Conservation (phyloP, 2,797 vertebrate species). For the Crocodylus rhombifer region DNA sequence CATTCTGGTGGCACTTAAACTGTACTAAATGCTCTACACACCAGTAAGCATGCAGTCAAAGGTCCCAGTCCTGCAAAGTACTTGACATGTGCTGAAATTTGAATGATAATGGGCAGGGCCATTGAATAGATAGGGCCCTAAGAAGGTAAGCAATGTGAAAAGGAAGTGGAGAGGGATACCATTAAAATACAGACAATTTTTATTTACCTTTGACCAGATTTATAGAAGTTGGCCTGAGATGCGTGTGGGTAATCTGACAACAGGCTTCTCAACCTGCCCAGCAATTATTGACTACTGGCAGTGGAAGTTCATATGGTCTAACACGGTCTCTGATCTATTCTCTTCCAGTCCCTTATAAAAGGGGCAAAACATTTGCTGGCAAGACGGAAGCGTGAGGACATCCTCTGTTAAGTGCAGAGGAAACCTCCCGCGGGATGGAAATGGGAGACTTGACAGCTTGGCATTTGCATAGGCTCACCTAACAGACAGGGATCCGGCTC, state of each 20-base stretch:
- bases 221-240: background rate
- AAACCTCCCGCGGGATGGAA: accelerated
- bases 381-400: background rate
- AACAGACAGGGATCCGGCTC: accelerated
- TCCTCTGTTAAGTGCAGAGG: accelerated
- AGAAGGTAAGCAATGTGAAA: background rate
- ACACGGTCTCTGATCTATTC: background rate
- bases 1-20: too few species aligned
- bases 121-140: background rate
- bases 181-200: background rate
- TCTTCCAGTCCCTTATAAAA: background rate
- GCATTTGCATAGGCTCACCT: background rate
- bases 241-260: too few species aligned
- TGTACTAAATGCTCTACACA: background rate
- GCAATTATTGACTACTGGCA: background rate
- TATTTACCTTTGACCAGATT: background rate
- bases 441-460: background rate
- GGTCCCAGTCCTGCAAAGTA: background rate
- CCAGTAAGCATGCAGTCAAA: background rate
- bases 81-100: background rate
- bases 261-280: background rate
- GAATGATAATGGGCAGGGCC: background rate
- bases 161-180: background rate
- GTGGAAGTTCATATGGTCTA: background rate
- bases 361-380: accelerated